Percentiles rank a stretch among this genome's conserved stretches.
phyloP scores from a whole-genome alignment of 92 coral and sea anemone species.

The Zoanthus gigantus region DNA sequence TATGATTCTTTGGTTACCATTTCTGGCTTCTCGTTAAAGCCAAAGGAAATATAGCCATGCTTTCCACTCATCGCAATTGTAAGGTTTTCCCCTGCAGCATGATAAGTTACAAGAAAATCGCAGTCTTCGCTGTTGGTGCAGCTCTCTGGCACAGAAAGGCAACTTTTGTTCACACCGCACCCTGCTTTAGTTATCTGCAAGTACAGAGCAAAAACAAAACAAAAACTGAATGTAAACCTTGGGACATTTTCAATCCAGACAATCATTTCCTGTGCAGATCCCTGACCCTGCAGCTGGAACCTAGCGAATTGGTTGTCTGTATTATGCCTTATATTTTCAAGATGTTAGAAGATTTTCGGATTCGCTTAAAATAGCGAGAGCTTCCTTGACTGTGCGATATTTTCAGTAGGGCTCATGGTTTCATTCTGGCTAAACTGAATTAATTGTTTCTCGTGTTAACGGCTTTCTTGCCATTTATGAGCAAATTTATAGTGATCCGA shows the following conservation, averaged over 20 bases:
- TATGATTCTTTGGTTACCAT: conserved; percentile 6
- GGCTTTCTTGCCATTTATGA: too few species aligned
- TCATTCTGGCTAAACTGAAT: too few species aligned
- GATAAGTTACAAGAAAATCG: conserved; percentile 43
- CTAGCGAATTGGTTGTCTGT: too few species aligned
- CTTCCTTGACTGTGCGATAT: too few species aligned
- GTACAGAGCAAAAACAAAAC: not conserved
- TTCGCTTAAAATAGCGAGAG: too few species aligned
- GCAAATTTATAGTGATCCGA: too few species aligned
- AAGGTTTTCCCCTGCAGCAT: conserved; percentile 1
- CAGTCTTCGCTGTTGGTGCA: conserved; percentile 47
- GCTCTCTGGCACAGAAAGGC: conserved; percentile 33
- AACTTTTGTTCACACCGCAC: conserved; percentile 22
- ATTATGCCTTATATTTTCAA: too few species aligned
- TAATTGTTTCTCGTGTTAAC: too few species aligned
- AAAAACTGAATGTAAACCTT: not conserved
- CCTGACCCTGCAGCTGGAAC: not conserved
- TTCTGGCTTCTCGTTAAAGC: conserved; percentile 33
- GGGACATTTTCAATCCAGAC: too few species aligned
- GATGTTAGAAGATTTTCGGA: too few species aligned
- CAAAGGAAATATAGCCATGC: conserved; percentile 27
- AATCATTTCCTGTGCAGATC: not conserved
- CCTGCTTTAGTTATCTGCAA: conserved; percentile 11
- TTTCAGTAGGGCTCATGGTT: too few species aligned
- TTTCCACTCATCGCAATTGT: conserved; percentile 44